These are phyloP conservation scores for Tryphoninae sp. DNA, from an alignment of 2,888 invertebrate species.

Conservation along the genomic window DNA sequence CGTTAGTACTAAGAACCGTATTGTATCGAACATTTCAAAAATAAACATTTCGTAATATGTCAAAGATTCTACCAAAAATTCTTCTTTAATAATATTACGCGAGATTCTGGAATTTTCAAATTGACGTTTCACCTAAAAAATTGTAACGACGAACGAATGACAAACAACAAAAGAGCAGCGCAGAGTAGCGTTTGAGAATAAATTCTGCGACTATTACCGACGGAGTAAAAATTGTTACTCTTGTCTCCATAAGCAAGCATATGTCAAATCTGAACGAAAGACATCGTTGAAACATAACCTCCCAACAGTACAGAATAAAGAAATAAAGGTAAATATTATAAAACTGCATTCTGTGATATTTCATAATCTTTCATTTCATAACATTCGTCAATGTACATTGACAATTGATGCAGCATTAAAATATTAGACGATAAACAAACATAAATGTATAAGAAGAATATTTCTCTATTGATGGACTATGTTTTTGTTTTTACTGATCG, in stretches of 20 bases:
- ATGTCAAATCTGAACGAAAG: neutral
- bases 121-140: neutral
- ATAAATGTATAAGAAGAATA: neutral
- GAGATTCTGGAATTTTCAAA: neutral
- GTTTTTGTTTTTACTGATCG: no score
- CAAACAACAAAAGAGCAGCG: neutral
- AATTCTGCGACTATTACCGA: neutral
- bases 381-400: neutral
- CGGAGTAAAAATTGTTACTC: neutral
- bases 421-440: neutral
- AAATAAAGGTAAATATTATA: neutral
- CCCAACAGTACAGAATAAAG: neutral
- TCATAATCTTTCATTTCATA: neutral
- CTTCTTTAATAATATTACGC: neutral
- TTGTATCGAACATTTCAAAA: constrained; percentile 67
- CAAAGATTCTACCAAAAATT: neutral
- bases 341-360: neutral
- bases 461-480: neutral
- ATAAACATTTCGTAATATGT: constrained; percentile 26
- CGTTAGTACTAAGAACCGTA: constrained; percentile 67
- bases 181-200: neutral
- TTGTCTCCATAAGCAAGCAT: no score
- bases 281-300: neutral
- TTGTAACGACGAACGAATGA: neutral
- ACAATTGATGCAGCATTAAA: neutral